Conservation (phyloP, 2,113 vertebrate species). For the Galemys pyrenaicus region DNA sequence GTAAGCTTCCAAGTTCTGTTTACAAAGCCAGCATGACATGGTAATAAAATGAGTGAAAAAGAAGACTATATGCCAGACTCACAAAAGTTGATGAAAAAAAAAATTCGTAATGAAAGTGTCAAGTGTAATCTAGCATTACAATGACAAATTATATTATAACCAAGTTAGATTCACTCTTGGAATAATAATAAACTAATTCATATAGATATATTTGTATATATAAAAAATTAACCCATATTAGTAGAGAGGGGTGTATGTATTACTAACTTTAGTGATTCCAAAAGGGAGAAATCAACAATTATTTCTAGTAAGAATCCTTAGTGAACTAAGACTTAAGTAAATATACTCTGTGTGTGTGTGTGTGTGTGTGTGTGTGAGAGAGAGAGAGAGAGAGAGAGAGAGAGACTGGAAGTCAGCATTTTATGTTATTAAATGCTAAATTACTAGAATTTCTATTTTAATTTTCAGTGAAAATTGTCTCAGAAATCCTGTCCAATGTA, state of each 20-base stretch:
- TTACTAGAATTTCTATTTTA: constrained; percentile 54
- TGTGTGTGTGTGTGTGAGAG: too few relatives aligned
- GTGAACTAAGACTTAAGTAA: not conserved
- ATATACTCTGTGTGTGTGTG: not conserved
- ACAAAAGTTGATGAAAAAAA: constrained; percentile 29
- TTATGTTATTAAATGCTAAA: constrained; percentile 6
- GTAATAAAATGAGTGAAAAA: not conserved
- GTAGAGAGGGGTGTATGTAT: not conserved
- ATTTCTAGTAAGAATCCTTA: constrained; percentile 6
- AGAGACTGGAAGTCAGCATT: constrained; percentile 32
- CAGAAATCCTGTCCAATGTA: not conserved
- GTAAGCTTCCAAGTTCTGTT: constrained; percentile 5
- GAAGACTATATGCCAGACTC: not conserved
- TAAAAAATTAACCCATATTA: not conserved
- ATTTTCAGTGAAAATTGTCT: constrained; percentile 49
- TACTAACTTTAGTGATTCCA: not conserved
- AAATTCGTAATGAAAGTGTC: constrained; percentile 15
- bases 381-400: too few relatives aligned
- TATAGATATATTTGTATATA: too few relatives aligned
- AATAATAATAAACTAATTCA: not conserved
- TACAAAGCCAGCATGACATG: not conserved
- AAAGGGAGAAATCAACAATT: not conserved
- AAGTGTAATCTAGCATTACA: constrained; percentile 5
- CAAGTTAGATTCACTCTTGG: not conserved
- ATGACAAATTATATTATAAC: constrained; percentile 19